Conservation (phyloP, 2,888 invertebrate species). For the Lobophora halterata region DNA sequence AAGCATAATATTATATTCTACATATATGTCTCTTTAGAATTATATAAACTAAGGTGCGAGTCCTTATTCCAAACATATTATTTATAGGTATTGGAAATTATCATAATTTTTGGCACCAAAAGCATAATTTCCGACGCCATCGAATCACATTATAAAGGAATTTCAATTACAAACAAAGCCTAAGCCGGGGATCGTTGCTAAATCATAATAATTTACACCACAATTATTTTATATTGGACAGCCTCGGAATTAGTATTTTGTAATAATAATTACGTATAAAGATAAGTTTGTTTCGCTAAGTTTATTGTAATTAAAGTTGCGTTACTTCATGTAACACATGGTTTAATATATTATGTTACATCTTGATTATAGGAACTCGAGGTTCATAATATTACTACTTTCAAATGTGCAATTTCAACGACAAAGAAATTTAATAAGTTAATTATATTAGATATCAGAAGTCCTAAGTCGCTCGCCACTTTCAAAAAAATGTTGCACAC, state of each 20-base stretch:
- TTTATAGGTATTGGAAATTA: no score
- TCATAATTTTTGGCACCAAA: no score
- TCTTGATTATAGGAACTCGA: constrained; percentile 4
- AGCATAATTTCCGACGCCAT: no score
- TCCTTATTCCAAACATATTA: no score
- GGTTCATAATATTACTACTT: constrained; percentile 3
- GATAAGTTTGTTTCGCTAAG: constrained; percentile 13
- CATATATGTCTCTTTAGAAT: no score
- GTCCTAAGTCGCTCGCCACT: no score
- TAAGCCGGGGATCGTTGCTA: constrained; percentile 17
- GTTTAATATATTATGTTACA: constrained; percentile 8
- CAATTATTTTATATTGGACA: constrained; percentile 20
- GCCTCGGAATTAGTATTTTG: constrained; percentile 20
- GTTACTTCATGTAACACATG: constrained; percentile 5
- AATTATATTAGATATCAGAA: no score
- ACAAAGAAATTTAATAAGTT: no score
- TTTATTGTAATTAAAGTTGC: constrained; percentile 2
- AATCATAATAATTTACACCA: constrained; percentile 27
- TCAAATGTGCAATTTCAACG: no score
- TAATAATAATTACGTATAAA: constrained; percentile 20
- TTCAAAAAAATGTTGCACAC: no score
- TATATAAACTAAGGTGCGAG: no score
- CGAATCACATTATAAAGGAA: constrained; percentile 17
- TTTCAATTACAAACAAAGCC: constrained; percentile 26
- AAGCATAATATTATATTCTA: no score